Percentiles rank a stretch among this genome's conserved stretches.
phyloP scores from a whole-genome alignment of 1,140 invertebrate species.

The Cataglyphis hispanica region DNA sequence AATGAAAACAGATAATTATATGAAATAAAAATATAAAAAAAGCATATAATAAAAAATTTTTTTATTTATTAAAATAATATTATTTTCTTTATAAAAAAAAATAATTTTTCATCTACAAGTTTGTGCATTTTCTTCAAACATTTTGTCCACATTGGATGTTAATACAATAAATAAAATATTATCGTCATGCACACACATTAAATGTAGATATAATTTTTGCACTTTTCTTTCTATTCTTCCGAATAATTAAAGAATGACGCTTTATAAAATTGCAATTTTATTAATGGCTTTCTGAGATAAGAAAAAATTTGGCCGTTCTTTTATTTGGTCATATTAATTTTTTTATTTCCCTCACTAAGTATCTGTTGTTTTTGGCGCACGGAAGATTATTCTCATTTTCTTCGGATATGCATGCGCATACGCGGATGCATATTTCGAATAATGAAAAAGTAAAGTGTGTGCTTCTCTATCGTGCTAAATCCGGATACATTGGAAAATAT shows the following conservation, averaged over 20 bases:
- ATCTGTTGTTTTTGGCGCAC: not conserved
- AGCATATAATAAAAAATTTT: too few species aligned
- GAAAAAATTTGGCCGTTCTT: too few species aligned
- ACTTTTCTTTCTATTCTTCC: not conserved
- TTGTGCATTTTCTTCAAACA: too few species aligned
- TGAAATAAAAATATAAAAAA: too few species aligned
- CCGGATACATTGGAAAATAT: conserved; percentile 32
- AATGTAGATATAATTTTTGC: not conserved
- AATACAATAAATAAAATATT: not conserved
- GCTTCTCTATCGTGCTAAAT: conserved; percentile 12
- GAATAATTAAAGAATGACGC: not conserved
- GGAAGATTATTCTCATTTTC: conserved; percentile 8
- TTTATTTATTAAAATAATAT: too few species aligned
- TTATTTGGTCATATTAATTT: not conserved
- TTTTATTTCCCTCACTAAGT: not conserved
- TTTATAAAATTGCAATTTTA: conserved; percentile 16
- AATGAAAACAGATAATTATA: too few species aligned
- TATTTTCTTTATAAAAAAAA: too few species aligned
- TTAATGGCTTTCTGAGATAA: not conserved
- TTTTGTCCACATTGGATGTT: not conserved
- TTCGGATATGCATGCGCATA: not conserved
- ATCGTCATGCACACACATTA: not conserved
- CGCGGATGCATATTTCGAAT: conserved; percentile 12
- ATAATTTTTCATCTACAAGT: too few species aligned
- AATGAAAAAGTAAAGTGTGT: conserved; percentile 43